A percentile compares a stretch with the other conserved stretches of the same genome.
These are phyloP conservation scores for Neostethus bicornis DNA, from an alignment of 2,797 vertebrate species.

Conservation along the genomic window DNA sequence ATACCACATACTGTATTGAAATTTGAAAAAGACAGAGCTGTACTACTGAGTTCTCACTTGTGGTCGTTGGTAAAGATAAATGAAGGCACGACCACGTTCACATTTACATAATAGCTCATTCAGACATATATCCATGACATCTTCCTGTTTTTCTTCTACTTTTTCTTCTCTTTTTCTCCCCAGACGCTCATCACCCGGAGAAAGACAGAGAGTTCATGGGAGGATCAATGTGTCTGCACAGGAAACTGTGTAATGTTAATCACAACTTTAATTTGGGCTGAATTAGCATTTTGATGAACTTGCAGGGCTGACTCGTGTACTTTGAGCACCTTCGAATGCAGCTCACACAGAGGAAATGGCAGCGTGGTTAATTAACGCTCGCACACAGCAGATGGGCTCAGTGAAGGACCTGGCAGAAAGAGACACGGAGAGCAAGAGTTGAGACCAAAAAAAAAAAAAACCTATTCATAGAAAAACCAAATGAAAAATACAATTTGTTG, in stretches of 20 bases:
- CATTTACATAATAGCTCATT: slow-evolving; percentile 24
- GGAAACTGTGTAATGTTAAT: slow-evolving; percentile 99
- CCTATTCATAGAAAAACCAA: slow-evolving; percentile 50
- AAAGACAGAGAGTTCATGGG: slow-evolving; percentile 77
- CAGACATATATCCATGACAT: slow-evolving; percentile 23
- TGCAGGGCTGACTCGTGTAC: slow-evolving; percentile 89
- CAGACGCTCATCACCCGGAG: slow-evolving; percentile 59
- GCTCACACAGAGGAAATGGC: slow-evolving; percentile 92
- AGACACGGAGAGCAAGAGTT: slow-evolving; percentile 48
- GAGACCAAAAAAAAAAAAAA: slow-evolving; percentile 51
- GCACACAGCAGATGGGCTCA: slow-evolving; percentile 94
- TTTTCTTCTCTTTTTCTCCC: slow-evolving; percentile 47
- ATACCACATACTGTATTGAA: too few species aligned
- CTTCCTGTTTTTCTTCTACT: slow-evolving; percentile 55
- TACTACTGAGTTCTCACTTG: slow-evolving; percentile 53
- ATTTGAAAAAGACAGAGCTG: slow-evolving; percentile 57
- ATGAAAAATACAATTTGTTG: slow-evolving; percentile 51
- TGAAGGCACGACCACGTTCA: slow-evolving; percentile 39
- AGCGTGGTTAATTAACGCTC: slow-evolving; percentile 96
- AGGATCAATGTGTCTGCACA: slow-evolving; percentile 93
- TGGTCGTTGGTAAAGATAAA: slow-evolving; percentile 31
- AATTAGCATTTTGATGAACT: slow-evolving; percentile 99
- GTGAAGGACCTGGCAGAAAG: slow-evolving; percentile 83
- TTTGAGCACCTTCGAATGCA: slow-evolving; percentile 91
- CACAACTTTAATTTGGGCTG: slow-evolving; percentile 98